These are phyloP conservation scores for Sardina pilchardus DNA, from an alignment of 2,113 vertebrate genomes.

Conservation along the genomic window DNA sequence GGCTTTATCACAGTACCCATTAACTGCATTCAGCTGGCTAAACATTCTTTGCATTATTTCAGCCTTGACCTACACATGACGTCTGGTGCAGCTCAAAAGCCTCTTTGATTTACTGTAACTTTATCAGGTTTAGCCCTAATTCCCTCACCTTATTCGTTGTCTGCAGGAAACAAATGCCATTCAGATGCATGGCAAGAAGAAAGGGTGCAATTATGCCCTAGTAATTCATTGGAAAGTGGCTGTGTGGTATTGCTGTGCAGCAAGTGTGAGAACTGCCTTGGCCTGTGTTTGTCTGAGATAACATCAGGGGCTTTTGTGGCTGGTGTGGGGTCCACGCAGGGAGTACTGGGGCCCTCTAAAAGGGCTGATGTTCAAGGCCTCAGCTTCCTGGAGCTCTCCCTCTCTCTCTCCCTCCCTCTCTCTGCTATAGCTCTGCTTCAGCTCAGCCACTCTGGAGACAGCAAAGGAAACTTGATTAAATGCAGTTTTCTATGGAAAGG, in stretches of 20 bases:
- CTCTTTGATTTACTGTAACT: not conserved
- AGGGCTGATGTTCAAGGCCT: not conserved
- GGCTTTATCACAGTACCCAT: not conserved
- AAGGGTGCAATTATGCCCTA: slow-evolving; percentile 2
- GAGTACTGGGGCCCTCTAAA: not conserved
- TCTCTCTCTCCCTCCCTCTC: not conserved
- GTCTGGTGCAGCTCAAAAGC: not conserved
- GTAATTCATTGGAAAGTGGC: not conserved
- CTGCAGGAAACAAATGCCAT: not conserved
- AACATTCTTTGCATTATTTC: slow-evolving; percentile 13
- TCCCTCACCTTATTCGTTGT: not conserved
- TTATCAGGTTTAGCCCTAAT: not conserved
- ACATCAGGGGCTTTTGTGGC: slow-evolving; percentile 24
- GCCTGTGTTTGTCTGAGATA: slow-evolving; percentile 33
- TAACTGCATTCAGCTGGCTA: slow-evolving; percentile 16
- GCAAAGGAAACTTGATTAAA: not conserved
- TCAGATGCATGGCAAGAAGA: not conserved
- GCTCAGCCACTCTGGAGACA: not conserved
- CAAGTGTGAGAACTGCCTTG: slow-evolving; percentile 20
- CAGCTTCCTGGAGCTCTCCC: not conserved
- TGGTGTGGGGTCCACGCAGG: not conserved
- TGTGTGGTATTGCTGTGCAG: not conserved
- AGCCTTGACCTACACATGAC: not conserved
- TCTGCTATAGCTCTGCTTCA: not conserved
- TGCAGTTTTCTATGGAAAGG: not conserved